Evolutionary conservation across 1,140 invertebrate genomes (phyloP), one percentile per base, ranked within the genome.

Genomic region (Bombus pyrosoma): DNA sequence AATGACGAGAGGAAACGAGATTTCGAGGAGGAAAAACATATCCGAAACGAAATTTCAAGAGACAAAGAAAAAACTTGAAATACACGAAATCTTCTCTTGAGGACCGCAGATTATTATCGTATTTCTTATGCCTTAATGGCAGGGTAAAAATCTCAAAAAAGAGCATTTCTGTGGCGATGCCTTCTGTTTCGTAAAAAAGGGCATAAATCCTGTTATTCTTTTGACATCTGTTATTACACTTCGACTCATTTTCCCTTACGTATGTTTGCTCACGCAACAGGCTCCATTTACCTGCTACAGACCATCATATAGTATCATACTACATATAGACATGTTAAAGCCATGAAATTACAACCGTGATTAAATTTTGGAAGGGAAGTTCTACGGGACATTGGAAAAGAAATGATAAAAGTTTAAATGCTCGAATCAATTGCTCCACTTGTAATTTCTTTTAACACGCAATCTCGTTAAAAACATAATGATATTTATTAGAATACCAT

Each of bases 151-250:
- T 43, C 41, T 41, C n/a, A 41, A 68, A 39, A 43, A 79, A 28
- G 62, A 47, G 39, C n/a, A 41, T 43, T 32, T 79, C n/a, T 34
- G 41, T 10, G 28, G 18, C n/a, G 32, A 41, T 13, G 53, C 41
- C 25, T 79, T 43, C 62, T 68, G 47, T 22, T 53, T 66, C 43
- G 34, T 5, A 43, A 71, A 81, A 39, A 25, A 28, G n/a, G 12
- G 66, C 43, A 71, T 71, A 37, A 71, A 71, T 71, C 71, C 39
- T 41, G 9, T 64, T 53, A 53, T 22, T 41, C 43, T 79, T 41
- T 22, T n/a, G 25, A 37, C 62, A 43, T 68, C 64, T 18, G 43
- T 37, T 71, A 43, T 81, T 53, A 71, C 66, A 43, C 68, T 64
- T 25, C 18, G 22, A 1, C 2, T 6, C 41, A 15, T 43, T 41